These are phyloP conservation scores for Pinna nobilis DNA, from an alignment of 1,140 invertebrate genomes.

Conservation along the genomic window DNA sequence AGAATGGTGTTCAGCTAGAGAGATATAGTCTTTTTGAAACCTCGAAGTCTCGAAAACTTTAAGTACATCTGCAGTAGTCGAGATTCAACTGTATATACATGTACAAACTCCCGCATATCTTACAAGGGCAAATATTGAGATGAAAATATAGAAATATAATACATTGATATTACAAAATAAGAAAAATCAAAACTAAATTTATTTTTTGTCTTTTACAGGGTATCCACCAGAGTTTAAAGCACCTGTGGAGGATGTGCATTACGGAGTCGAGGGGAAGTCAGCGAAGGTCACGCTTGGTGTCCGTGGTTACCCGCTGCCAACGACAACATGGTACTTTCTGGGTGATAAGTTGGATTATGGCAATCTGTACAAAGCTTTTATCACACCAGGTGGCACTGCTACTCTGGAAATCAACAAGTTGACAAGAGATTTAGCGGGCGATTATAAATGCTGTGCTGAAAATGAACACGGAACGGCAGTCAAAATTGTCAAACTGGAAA, in stretches of 20 bases:
- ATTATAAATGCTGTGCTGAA: constrained; percentile 92
- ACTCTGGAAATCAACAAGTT: constrained; percentile 65
- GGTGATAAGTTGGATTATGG: constrained; percentile 82
- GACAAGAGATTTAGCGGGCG: constrained; percentile 85
- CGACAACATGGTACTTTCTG: constrained; percentile 90
- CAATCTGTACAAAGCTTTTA: constrained; percentile 89
- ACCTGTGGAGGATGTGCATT: constrained; percentile 50
- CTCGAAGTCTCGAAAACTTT: too few species aligned
- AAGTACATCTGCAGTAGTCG: too few species aligned
- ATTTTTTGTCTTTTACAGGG: constrained; percentile 56
- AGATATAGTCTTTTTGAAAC: too few species aligned
- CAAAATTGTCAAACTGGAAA: constrained; percentile 87
- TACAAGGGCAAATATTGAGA: too few species aligned
- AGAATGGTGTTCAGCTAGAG: too few species aligned
- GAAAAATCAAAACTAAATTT: too few species aligned
- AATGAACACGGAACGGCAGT: constrained; percentile 93
- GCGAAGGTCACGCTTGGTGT: constrained; percentile 56
- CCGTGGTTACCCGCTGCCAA: constrained; percentile 59
- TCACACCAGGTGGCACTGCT: constrained; percentile 78
- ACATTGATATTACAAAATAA: too few species aligned
- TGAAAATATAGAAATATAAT: too few species aligned
- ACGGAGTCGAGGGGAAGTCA: constrained; percentile 54
- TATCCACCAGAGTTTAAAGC: constrained; percentile 56
- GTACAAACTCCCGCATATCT: too few species aligned
- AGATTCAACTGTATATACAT: too few species aligned